A percentile compares a stretch with the other conserved stretches of the same genome.
phyloP scores from a whole-genome alignment of 2,797 vertebrate genomes.

The Pseudomugil tenellus region DNA sequence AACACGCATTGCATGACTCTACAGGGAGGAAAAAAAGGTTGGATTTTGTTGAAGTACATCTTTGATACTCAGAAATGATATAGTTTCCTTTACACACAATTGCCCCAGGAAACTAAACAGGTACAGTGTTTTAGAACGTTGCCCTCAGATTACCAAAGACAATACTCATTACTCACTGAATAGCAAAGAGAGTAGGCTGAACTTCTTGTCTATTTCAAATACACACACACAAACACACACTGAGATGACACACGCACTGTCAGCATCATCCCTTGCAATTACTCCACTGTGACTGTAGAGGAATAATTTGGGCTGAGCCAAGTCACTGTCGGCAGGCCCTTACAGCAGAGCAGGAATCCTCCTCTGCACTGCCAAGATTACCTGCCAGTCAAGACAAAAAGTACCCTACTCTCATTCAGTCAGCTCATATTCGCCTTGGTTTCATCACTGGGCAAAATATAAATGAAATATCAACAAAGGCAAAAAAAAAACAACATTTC shows the following conservation, averaged over 20 bases:
- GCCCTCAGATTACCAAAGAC: slow-evolving; percentile 83
- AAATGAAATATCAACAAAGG: slow-evolving; percentile 1
- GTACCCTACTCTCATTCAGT: slow-evolving; percentile 73
- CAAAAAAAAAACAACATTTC: background rate
- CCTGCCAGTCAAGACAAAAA: slow-evolving; percentile 84
- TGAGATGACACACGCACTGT: slow-evolving; percentile 56
- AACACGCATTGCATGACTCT: slow-evolving; percentile 92
- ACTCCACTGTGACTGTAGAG: slow-evolving; percentile 52
- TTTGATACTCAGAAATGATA: background rate
- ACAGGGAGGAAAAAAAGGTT: slow-evolving; percentile 5
- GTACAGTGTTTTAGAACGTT: background rate
- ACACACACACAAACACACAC: slow-evolving; percentile 13
- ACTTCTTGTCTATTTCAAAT: slow-evolving; percentile 51
- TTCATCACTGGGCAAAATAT: slow-evolving; percentile 86
- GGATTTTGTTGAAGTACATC: background rate
- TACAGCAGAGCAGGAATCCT: slow-evolving; percentile 89
- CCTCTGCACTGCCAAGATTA: slow-evolving; percentile 93
- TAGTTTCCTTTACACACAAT: background rate
- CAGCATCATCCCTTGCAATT: slow-evolving; percentile 45
- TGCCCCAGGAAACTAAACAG: background rate
- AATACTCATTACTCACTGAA: slow-evolving; percentile 67
- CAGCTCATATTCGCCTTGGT: slow-evolving; percentile 92
- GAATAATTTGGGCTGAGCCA: slow-evolving; percentile 58
- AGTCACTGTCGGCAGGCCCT: slow-evolving; percentile 91
- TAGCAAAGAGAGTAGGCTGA: slow-evolving; percentile 47